Evolutionary conservation across 2,113 vertebrate species (phyloP), one percentile per base, ranked within the genome.

Genomic region (Leptodactylus fuscus): DNA sequence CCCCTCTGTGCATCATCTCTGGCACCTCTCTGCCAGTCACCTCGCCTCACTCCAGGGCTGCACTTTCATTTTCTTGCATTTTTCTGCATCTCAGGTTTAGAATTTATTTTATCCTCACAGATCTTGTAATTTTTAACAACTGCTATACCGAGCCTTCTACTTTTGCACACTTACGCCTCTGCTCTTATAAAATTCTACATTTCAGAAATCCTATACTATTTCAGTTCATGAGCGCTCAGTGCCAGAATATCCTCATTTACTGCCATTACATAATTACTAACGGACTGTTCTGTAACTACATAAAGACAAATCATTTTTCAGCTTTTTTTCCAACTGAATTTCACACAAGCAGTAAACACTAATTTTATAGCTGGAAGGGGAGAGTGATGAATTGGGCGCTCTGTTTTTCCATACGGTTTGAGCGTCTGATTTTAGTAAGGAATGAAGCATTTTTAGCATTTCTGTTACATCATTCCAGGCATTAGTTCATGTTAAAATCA

Each of bases 381-480:
- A 69, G 29, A 20, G 32, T 36, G 29, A 34, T 69, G 32, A 69
- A 20, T 69, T 69, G 65, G 9, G 16, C 7, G 16, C 13, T 48
- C 24, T 49, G 44, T 75, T 48, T 46, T 71, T 44, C 36, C 41
- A 46, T 6, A 74, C 34, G 22, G 8, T n/a, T n/a, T n/a, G n/a
- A n/a, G n/a, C n/a, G n/a, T 75, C 24, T 48, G 44, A 75, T 75
- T 48, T 75, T 9, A 49, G 73, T 16, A 55, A 58, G 53, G 41
- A 79, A 34, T 41, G 51, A 79, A 8, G 34, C 10, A 55, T 60
- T 48, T 58, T 79, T 60, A 41, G 76, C 53, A 60, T 58, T 20
- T 77, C 2, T 79, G 12, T 55, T n/a, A 58, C 53, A 58, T 60
- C 76, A 60, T 60, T 4, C 22, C 10, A 79, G 51, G 76, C 76